Conservation (phyloP, 2,797 vertebrate species). For the Serranus cabrilla region DNA sequence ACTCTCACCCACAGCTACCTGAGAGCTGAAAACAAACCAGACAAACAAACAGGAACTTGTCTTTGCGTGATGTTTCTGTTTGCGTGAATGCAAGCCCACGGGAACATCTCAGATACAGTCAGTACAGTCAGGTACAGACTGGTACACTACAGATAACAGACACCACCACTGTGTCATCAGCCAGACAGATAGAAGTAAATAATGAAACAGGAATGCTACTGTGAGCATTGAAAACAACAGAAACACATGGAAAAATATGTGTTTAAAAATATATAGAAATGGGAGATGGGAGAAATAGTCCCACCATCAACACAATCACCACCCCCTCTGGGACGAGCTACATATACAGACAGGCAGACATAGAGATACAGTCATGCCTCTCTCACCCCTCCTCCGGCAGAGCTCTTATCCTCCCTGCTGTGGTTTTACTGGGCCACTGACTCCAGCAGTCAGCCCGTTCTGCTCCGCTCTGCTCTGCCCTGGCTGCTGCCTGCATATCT, state of each 20-base stretch:
- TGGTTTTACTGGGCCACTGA: constrained; percentile 79
- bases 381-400: constrained; percentile 47
- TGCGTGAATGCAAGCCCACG: constrained; percentile 2
- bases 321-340: constrained; percentile 39
- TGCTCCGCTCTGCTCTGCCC: constrained; percentile 54
- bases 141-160: constrained; percentile 26
- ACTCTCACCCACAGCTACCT: neutral
- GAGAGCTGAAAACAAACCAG: constrained; percentile 19
- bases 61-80: constrained; percentile 34
- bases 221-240: constrained; percentile 18
- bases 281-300: constrained; percentile 2
- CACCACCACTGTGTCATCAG: constrained; percentile 5
- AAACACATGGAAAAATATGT: neutral
- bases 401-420: constrained; percentile 77
- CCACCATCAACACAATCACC: neutral
- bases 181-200: constrained; percentile 47
- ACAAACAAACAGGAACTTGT: constrained; percentile 15
- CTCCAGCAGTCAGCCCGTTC: constrained; percentile 69
- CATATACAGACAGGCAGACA: constrained; percentile 51
- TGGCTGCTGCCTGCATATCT: constrained; percentile 63
- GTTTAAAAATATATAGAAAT: constrained; percentile 17
- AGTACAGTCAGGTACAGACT: constrained; percentile 20
- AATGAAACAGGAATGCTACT: constrained; percentile 26
- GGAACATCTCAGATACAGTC: constrained; percentile 21
- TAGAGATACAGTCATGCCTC: constrained; percentile 58